Base-by-base conservation (phyloP, 2,797 vertebrate genomes). In the Gallirallus australis region DNA sequence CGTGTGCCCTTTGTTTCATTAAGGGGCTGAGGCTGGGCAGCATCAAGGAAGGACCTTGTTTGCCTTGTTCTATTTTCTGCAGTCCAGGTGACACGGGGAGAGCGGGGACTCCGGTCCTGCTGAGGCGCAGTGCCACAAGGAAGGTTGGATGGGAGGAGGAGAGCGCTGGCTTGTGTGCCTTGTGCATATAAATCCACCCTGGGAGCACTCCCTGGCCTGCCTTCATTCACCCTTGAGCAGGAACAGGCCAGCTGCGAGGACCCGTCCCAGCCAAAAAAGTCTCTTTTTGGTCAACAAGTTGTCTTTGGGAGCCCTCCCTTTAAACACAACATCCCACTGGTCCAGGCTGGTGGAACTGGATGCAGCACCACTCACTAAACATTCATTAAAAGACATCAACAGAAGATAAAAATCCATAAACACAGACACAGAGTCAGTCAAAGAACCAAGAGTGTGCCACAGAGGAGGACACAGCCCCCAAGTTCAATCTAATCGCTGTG, bases 341-440 rank as follows among this genome's bases (percentile, higher is more conserved):
- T 78, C 23, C 37, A 21, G 64, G 23, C 28, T 59, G 33, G 57
- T 40, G n/a, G 30, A 83, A 81, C 1, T 4, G 27, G 50, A 79
- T 48, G 33, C 47, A 84, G 73, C 53, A 70, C 24, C 64, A 40
- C 53, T 79, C 17, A 13, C 33, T 31, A 61, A 92, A 82, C 53
- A 40, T 56, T 70, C 25, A 39, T 35, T 73, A 53, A 65, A 65
- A 77, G 59, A 59, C 3, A 2, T 31, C 35, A 91, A 47, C 33
- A 59, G 24, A 59, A 93, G 53, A 75, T 31, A 72, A 60, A 85
- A 92, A 61, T 11, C 25, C 5, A 0, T n/a, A 70, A 73, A 71
- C 50, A 28, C 3, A 45, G 53, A 31, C 2, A 0, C 69, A 42
- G 37, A 31, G 31, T 35, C 0, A 4, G 27, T 25, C 52, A 40